Conservation (phyloP, 1,140 invertebrate genomes). For the Camponotus vicinus region DNA sequence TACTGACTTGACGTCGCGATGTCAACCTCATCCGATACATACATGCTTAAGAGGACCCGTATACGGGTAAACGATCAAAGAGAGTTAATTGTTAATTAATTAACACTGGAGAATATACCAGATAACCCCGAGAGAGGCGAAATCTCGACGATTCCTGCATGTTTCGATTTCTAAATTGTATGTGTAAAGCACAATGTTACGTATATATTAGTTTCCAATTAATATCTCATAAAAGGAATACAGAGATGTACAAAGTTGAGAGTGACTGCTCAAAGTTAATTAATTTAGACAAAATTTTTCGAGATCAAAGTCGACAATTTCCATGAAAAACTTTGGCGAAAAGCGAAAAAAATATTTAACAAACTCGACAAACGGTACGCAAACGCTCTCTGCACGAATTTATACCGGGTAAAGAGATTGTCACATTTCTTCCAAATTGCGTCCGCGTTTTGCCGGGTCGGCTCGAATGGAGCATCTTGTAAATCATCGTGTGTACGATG, state of each 20-base stretch:
- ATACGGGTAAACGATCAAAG: constrained; percentile 52
- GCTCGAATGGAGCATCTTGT: constrained; percentile 4
- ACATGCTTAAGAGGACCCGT: constrained; percentile 34
- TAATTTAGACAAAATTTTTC: not conserved
- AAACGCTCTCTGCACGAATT: not conserved
- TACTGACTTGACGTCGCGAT: constrained; percentile 44
- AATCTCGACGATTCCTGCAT: not conserved
- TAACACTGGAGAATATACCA: constrained; percentile 26
- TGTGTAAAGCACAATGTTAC: not conserved
- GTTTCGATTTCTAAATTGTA: not conserved
- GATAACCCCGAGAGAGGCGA: not conserved
- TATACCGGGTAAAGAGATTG: not conserved
- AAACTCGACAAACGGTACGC: no score
- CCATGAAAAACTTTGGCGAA: not conserved
- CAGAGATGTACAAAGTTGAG: not conserved
- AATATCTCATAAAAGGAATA: not conserved
- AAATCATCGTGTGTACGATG: not conserved
- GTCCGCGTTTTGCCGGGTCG: constrained; percentile 4
- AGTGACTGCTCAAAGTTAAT: not conserved
- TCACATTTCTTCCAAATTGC: not conserved
- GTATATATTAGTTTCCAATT: not conserved
- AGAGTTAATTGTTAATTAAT: constrained; percentile 58
- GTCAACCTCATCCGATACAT: constrained; percentile 41
- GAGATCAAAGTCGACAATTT: not conserved
- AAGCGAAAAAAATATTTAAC: not conserved